Conservation (phyloP, 1,140 invertebrate species). For the Spodoptera frugiperda region DNA sequence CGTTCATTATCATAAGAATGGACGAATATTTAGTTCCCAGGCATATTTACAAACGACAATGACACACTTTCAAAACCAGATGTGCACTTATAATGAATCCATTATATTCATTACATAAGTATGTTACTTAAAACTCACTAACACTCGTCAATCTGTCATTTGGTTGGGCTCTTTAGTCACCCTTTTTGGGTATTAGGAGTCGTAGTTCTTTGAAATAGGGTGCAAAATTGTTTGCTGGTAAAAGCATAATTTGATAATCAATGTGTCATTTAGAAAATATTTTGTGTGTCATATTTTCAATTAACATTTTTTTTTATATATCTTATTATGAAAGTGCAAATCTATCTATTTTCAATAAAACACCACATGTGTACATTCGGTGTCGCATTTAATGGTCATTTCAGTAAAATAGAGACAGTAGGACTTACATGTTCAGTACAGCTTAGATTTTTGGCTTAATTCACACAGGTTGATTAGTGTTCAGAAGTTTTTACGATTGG, state of each 20-base stretch:
- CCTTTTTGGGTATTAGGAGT: neutral
- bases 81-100: conserved; percentile 31
- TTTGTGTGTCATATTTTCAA: too few relatives aligned
- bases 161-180: neutral
- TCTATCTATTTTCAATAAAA: too few relatives aligned
- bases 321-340: too few relatives aligned
- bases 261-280: neutral
- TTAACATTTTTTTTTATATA: too few relatives aligned
- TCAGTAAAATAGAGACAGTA: too few relatives aligned
- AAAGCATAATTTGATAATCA: neutral
- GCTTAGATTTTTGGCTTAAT: too few relatives aligned
- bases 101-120: conserved; percentile 17
- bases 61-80: conserved; percentile 28
- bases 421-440: too few relatives aligned
- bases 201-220: neutral
- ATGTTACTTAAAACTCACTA: conserved; percentile 29
- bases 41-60: conserved; percentile 23
- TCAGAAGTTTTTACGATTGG: too few relatives aligned
- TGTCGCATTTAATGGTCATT: too few relatives aligned
- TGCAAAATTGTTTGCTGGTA: neutral
- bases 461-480: too few relatives aligned
- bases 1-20: neutral
- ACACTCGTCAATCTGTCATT: conserved; percentile 34
- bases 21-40: conserved; percentile 12
- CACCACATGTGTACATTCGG: too few relatives aligned